Conservation (phyloP, 2,888 invertebrate species). For the Clistopyga incitator region DNA sequence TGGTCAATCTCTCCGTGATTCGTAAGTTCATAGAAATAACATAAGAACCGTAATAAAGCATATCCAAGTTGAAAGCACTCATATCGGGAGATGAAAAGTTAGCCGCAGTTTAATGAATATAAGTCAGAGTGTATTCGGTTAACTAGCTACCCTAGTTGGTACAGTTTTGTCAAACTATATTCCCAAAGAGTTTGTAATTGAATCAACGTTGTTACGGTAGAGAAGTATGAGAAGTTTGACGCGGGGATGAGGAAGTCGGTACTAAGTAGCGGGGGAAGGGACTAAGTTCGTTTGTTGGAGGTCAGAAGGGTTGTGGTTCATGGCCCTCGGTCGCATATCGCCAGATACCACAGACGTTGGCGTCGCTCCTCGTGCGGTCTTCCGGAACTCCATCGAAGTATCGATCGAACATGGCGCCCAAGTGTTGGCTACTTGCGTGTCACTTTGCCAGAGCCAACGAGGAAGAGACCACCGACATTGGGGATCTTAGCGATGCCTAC, state of each 20-base stretch:
- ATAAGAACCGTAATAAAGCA: not conserved
- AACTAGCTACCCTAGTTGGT: conserved; percentile 1
- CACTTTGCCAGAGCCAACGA: conserved; percentile 47
- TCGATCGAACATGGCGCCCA: conserved; percentile 55
- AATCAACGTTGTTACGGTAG: conserved; percentile 48
- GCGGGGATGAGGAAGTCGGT: too few species aligned
- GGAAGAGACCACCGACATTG: conserved; percentile 32
- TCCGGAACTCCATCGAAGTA: conserved; percentile 53
- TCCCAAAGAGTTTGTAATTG: conserved; percentile 52
- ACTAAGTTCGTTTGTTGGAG: conserved; percentile 11
- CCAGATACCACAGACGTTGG: conserved; percentile 40
- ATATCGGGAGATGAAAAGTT: conserved; percentile 12
- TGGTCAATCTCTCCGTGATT: conserved; percentile 91
- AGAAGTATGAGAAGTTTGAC: conserved; percentile 48
- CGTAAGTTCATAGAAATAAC: conserved; percentile 85
- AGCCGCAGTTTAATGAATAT: conserved; percentile 9
- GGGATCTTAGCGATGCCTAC: conserved; percentile 70
- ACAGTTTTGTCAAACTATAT: conserved; percentile 23
- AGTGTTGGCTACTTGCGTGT: conserved; percentile 55
- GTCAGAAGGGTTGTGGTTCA: conserved; percentile 6
- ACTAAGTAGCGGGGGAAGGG: conserved; percentile 3
- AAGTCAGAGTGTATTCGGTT: conserved; percentile 14
- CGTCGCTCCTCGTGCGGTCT: conserved; percentile 35
- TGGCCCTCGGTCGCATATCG: conserved; percentile 55
- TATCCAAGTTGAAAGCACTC: not conserved